Evolutionary conservation across 2,797 vertebrate species (phyloP).

Genomic region (Austrolebias charrua): DNA sequence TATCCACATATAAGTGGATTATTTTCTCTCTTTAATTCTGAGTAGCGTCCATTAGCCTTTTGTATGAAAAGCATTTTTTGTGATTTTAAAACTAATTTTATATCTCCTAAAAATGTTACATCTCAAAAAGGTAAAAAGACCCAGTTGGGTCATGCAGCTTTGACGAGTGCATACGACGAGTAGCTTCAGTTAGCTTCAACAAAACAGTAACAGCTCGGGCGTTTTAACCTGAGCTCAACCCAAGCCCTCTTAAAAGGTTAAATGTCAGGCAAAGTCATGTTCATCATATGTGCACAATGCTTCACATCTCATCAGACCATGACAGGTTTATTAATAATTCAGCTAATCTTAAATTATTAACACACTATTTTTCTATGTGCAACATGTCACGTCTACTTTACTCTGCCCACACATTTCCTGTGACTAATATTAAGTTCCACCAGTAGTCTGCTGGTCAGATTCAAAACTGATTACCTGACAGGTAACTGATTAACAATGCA

Average conservation of each 20-base stretch:
- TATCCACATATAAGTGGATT: conserved; percentile 17
- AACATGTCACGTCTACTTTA: conserved; percentile 4
- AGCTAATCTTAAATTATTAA: conserved; percentile 21
- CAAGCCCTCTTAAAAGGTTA: conserved; percentile 4
- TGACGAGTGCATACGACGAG: not conserved
- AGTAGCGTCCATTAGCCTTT: conserved; percentile 34
- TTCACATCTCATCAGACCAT: not conserved
- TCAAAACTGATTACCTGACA: conserved; percentile 26
- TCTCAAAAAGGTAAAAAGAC: too few species aligned
- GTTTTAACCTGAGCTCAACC: not conserved
- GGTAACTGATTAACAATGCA: conserved; percentile 44
- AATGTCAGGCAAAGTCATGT: conserved; percentile 12
- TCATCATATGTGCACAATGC: conserved; percentile 2
- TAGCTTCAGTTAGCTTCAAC: conserved; percentile 15
- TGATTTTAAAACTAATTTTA: conserved; percentile 26
- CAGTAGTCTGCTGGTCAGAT: conserved; percentile 6
- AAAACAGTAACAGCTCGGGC: not conserved
- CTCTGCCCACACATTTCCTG: conserved; percentile 40
- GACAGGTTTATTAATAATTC: conserved; percentile 13
- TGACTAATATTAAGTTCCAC: not conserved
- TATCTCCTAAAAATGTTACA: not conserved
- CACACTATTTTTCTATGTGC: not conserved
- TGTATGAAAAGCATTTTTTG: conserved; percentile 10
- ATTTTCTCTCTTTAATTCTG: conserved; percentile 46
- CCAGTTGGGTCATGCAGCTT: not conserved